Conservation (phyloP, 2,888 invertebrate species). For the Cataglyphis rosenhaueri region DNA sequence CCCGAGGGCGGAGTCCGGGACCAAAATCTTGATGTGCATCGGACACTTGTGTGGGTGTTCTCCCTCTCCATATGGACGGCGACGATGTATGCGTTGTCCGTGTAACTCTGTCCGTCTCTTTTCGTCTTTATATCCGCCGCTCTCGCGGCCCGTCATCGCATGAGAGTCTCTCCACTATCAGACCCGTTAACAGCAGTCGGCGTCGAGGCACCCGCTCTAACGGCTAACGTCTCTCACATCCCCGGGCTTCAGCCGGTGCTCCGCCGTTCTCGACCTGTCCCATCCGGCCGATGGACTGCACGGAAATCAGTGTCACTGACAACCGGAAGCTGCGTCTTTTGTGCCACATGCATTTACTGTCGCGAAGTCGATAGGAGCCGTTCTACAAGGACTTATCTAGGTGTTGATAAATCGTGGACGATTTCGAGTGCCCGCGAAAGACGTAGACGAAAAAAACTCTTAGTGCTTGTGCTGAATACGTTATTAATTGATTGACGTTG, state of each 20-base stretch:
- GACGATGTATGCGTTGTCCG: slow-evolving; percentile 7
- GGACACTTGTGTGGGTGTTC: slow-evolving; percentile 69
- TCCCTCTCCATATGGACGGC: slow-evolving; percentile 34
- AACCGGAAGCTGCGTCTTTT: slow-evolving; percentile 53
- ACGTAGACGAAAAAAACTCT: not conserved
- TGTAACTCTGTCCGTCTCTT: slow-evolving; percentile 32
- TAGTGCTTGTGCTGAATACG: slow-evolving; percentile 31
- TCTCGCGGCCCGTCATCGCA: slow-evolving; percentile 79
- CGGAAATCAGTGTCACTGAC: slow-evolving; percentile 72
- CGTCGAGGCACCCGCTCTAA: slow-evolving; percentile 81
- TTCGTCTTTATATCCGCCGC: slow-evolving; percentile 36
- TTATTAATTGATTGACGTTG: not conserved
- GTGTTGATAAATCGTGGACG: slow-evolving; percentile 28
- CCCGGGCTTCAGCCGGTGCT: slow-evolving; percentile 70
- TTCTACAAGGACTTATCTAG: not conserved
- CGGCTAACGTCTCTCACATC: slow-evolving; percentile 79
- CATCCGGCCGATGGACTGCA: slow-evolving; percentile 69
- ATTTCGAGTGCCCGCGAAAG: slow-evolving; percentile 20
- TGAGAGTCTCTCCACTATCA: slow-evolving; percentile 79
- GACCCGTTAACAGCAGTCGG: slow-evolving; percentile 84
- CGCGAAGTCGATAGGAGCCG: slow-evolving; percentile 9
- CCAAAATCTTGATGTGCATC: slow-evolving; percentile 80
- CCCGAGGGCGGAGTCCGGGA: slow-evolving; percentile 78
- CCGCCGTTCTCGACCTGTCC: slow-evolving; percentile 64
- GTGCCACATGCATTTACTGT: slow-evolving; percentile 41